These are phyloP conservation scores for Porites rus DNA, from an alignment of 92 coral and sea anemone species.

Conservation along the genomic window DNA sequence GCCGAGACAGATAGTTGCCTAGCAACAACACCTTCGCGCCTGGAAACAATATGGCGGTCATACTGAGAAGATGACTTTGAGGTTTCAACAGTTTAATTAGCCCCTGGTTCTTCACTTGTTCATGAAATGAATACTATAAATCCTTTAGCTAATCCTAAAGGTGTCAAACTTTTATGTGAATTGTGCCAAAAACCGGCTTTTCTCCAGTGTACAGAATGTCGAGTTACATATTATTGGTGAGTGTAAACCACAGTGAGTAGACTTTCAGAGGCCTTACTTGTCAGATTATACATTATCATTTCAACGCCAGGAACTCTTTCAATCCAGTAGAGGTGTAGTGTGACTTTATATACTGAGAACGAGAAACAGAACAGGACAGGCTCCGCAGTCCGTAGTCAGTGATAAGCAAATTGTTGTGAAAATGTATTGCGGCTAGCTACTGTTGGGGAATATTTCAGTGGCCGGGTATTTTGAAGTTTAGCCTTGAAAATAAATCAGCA, in stretches of 20 bases:
- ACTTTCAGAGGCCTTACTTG: background rate
- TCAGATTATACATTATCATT: background rate
- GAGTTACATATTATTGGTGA: conserved; percentile 98
- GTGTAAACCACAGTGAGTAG: conserved; percentile 13
- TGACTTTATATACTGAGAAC: background rate
- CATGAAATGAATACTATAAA: conserved; percentile 83
- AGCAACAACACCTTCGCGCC: conserved; percentile 2
- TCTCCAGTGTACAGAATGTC: conserved; percentile 92
- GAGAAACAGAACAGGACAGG: background rate
- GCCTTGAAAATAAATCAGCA: too few relatives aligned
- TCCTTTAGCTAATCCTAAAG: conserved; percentile 97
- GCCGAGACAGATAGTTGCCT: background rate
- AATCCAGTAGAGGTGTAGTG: background rate
- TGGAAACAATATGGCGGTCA: conserved; percentile 46
- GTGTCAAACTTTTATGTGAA: conserved; percentile 95
- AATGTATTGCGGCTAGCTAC: background rate
- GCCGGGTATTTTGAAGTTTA: too few relatives aligned
- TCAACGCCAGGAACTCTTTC: background rate
- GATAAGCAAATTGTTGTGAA: too few relatives aligned
- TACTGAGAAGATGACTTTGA: background rate
- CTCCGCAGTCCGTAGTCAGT: too few relatives aligned
- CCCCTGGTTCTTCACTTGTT: background rate
- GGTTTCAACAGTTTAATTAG: background rate
- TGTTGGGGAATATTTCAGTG: too few relatives aligned
- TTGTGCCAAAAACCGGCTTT: conserved; percentile 98